phyloP scores from a whole-genome alignment of 2,888 invertebrate species.

The Dynastes grantii region DNA sequence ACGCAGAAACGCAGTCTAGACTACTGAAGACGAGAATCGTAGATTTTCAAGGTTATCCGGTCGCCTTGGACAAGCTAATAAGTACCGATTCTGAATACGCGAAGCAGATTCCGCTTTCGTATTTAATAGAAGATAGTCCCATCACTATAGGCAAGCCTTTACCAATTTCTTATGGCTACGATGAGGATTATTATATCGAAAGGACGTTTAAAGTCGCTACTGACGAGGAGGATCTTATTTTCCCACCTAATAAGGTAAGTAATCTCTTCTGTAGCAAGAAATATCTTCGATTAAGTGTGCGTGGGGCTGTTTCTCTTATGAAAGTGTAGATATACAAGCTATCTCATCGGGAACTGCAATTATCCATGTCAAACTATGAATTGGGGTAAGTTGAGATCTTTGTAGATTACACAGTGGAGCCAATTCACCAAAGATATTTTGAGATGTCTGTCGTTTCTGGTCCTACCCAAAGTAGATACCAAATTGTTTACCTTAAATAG shows the following conservation, averaged over 20 bases:
- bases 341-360: too few species aligned
- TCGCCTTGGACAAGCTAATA: background rate
- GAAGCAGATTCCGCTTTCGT: background rate
- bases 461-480: too few species aligned
- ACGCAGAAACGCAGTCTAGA: background rate
- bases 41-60: constrained; percentile 17
- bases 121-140: background rate
- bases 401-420: too few species aligned
- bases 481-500: too few species aligned
- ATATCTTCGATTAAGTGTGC: too few species aligned
- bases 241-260: background rate
- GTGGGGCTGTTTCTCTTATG: too few species aligned
- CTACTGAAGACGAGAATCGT: background rate
- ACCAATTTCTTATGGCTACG: background rate
- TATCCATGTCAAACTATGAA: too few species aligned
- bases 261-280: too few species aligned
- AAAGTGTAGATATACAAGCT: too few species aligned
- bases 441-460: too few species aligned
- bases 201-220: constrained; percentile 1
- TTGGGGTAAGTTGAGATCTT: too few species aligned
- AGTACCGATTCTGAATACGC: background rate
- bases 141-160: constrained; percentile 1
- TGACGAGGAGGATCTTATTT: background rate
- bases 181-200: constrained; percentile 14
- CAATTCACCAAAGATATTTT: too few species aligned